Base-by-base conservation (phyloP, 1,140 invertebrate species). In the Psix sp. region DNA sequence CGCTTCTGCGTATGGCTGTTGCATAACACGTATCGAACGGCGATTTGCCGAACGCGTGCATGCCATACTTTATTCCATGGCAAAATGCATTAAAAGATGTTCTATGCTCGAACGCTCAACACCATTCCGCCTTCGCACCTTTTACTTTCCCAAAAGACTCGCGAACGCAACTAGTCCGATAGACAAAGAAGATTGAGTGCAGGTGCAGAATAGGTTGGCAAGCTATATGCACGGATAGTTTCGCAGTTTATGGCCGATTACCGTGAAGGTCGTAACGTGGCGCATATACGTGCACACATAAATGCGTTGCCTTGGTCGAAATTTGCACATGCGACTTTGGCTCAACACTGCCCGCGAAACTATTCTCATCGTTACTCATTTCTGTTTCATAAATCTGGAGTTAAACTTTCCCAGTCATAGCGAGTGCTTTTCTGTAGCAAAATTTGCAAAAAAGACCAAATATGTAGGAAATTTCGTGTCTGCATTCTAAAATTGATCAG, bases 211-310 rank as follows among this genome's bases (percentile, higher is more conserved):
- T 63, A 74, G 48, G 72, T 52, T 71, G 16, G 63, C 35, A 45
- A 36, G 48, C 35, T 42, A 72, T 80, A 80, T 68, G 79, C 79
- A 77, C 78, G 73, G 78, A 84, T 83, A 82, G 82, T 83, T 85
- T 77, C 77, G 77, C 76, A 78, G 76, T 87, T 87, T 87, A 87
- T 81, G 82, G 77, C 70, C 83, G 83, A 87, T 86, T 85, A 87
- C 79, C 72, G 74, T 42, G 75, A 73, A 80, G 77, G 67, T 78
- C 81, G 79, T 84, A 85, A 84, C 80, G 76, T 78, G 52, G 52
- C 57, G 59, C 74, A 74, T 73, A 10, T 29, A 74, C 74, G 56
- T 73, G 73, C 52, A 62, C 66, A 62, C 65, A 52, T 74, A 56
- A 67, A 57, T 57, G 63, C 56, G 59, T 56, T 76, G 67, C 54